These are phyloP conservation scores for Rhagoletis pomonella DNA, from an alignment of 1,140 invertebrate species.

Conservation along the genomic window DNA sequence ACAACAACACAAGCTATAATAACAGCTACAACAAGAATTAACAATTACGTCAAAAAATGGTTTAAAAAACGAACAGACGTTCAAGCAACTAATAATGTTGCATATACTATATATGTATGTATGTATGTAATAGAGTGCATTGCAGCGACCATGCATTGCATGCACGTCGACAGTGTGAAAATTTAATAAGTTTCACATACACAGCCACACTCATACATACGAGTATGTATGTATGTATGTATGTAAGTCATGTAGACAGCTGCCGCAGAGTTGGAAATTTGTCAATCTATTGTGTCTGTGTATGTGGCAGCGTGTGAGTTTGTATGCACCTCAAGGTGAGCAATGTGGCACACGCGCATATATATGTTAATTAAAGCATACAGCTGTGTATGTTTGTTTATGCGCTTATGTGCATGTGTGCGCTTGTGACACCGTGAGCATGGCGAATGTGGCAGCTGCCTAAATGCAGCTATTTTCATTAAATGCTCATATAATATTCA, in stretches of 20 bases:
- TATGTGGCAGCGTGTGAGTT: background rate
- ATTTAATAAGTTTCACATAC: conserved; percentile 35
- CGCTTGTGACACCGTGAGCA: background rate
- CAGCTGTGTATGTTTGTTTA: background rate
- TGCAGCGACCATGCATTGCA: background rate
- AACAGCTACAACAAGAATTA: background rate
- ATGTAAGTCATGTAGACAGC: background rate
- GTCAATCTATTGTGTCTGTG: background rate
- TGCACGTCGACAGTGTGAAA: background rate
- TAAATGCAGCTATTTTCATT: conserved; percentile 40
- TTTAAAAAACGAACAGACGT: background rate
- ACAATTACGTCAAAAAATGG: conserved; percentile 34
- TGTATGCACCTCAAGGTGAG: conserved; percentile 11
- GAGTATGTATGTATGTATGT: background rate
- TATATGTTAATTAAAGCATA: background rate
- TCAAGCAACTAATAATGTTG: conserved; percentile 15
- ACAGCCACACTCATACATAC: background rate
- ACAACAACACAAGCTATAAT: background rate
- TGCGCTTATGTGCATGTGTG: background rate
- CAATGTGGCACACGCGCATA: background rate
- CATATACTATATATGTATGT: background rate
- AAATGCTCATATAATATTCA: conserved; percentile 48
- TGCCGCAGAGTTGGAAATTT: conserved; percentile 8
- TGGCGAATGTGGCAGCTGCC: background rate
- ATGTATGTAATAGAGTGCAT: background rate